These are phyloP conservation scores for Montipora sp. DNA, from an alignment of 64 coral and sea anemone genomes.

Conservation along the genomic window DNA sequence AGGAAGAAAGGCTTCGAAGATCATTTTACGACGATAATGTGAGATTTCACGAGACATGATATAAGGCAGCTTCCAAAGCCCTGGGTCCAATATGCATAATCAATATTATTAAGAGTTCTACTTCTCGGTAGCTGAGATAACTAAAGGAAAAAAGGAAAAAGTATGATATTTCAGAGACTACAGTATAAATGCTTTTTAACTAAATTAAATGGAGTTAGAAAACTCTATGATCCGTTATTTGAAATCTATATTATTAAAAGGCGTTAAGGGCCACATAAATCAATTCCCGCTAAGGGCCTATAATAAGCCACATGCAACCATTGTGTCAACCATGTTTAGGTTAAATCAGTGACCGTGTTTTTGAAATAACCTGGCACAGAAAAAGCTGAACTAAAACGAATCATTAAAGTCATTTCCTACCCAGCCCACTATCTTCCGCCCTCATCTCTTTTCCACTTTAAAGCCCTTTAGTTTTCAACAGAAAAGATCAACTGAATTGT, in stretches of 20 bases:
- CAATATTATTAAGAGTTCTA: too few species aligned
- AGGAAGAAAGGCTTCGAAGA: background rate
- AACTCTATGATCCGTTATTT: background rate
- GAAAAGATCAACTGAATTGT: too few species aligned
- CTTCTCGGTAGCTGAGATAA: too few species aligned
- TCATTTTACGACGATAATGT: background rate
- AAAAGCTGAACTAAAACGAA: background rate
- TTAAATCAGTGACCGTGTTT: background rate
- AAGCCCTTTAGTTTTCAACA: too few species aligned
- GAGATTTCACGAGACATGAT: background rate
- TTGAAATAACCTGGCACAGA: background rate
- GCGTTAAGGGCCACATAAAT: background rate
- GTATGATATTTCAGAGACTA: too few species aligned
- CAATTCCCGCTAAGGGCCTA: background rate
- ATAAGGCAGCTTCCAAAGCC: too few species aligned
- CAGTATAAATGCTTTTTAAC: background rate
- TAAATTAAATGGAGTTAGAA: background rate
- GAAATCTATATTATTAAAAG: background rate
- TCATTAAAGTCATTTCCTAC: background rate
- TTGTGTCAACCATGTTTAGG: background rate
- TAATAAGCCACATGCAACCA: too few species aligned
- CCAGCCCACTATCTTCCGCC: too few species aligned
- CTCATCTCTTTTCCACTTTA: too few species aligned
- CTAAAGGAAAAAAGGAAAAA: too few species aligned
- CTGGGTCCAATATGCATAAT: too few species aligned